These are phyloP conservation scores for Lomographa bimaculata DNA, from an alignment of 2,888 invertebrate species.

Conservation along the genomic window DNA sequence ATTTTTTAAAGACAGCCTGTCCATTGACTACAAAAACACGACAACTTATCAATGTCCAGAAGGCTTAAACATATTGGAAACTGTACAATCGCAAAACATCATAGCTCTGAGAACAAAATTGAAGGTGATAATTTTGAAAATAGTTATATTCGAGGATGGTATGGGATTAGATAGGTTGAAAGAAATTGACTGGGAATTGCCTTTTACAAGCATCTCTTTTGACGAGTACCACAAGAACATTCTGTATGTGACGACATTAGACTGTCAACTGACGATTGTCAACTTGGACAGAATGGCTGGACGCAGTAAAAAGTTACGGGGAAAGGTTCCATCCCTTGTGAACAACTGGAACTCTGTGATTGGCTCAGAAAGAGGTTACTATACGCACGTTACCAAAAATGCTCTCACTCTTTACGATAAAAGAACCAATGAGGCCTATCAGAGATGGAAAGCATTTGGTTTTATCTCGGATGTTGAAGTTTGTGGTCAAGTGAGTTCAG, in stretches of 20 bases:
- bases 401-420: conserved; percentile 69
- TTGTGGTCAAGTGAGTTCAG: conserved; percentile 62
- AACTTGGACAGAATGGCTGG: conserved; percentile 66
- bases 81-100: conserved; percentile 54
- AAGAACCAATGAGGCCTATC: conserved; percentile 51
- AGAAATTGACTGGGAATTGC: conserved; percentile 55
- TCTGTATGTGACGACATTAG: conserved; percentile 60
- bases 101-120: conserved; percentile 63
- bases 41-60: conserved; percentile 55
- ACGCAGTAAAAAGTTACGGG: conserved; percentile 53
- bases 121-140: conserved; percentile 61
- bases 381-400: conserved; percentile 54
- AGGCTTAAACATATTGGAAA: conserved; percentile 62
- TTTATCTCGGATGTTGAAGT: conserved; percentile 51
- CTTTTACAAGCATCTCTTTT: conserved; percentile 68
- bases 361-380: conserved; percentile 57
- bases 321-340: conserved; percentile 41
- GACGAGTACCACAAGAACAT: conserved; percentile 68
- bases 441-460: conserved; percentile 50
- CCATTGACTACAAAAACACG: conserved; percentile 39
- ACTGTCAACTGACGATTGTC: conserved; percentile 59
- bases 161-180: conserved; percentile 55
- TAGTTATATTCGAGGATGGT: conserved; percentile 38
- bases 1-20: conserved; percentile 47
- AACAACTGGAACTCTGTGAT: conserved; percentile 72